Conservation (phyloP, 2,888 invertebrate genomes). For the Danaus chrysippus region DNA sequence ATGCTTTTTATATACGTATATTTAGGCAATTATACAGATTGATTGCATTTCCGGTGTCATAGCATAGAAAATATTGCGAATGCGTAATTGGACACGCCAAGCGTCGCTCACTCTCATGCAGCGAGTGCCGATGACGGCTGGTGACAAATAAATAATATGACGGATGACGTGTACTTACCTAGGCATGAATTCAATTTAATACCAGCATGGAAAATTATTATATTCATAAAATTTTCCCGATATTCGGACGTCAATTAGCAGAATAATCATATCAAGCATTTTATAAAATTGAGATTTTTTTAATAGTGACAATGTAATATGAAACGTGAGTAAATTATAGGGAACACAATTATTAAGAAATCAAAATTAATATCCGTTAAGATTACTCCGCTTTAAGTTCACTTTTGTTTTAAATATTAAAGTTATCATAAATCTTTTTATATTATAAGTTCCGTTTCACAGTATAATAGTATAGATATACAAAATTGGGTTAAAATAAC, state of each 20-base stretch:
- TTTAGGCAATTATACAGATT: constrained; percentile 48
- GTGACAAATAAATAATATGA: constrained; percentile 70
- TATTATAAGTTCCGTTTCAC: no score
- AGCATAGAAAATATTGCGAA: constrained; percentile 75
- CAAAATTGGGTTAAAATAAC: no score
- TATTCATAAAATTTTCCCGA: neutral
- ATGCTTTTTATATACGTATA: constrained; percentile 1
- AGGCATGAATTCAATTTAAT: constrained; percentile 59
- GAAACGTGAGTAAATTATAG: no score
- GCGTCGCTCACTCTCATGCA: constrained; percentile 58
- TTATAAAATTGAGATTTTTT: no score
- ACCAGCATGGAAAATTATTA: constrained; percentile 30
- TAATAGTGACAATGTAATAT: no score
- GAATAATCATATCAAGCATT: no score
- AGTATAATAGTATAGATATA: no score
- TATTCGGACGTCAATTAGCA: neutral
- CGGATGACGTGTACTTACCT: constrained; percentile 50
- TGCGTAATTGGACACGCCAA: constrained; percentile 70
- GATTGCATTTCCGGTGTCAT: constrained; percentile 68
- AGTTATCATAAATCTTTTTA: no score
- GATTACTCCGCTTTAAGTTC: no score
- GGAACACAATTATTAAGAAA: no score
- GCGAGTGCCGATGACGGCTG: constrained; percentile 62
- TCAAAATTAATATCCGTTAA: no score
- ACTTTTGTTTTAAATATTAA: no score